Conservation (phyloP, 2,797 vertebrate genomes). For the Triplophysa bombifrons region DNA sequence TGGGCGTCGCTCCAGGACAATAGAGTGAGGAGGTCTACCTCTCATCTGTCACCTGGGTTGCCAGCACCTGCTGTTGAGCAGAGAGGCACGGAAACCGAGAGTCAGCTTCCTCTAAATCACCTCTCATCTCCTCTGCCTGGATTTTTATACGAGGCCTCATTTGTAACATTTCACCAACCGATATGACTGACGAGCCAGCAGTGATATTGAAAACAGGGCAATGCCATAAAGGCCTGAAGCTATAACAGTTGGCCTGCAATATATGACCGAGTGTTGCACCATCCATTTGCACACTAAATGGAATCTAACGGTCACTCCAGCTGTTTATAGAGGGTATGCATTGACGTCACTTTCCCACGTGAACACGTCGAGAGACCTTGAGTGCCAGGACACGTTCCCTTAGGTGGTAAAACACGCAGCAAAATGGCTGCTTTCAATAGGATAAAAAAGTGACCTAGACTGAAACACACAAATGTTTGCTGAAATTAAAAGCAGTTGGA, state of each 20-base stretch:
- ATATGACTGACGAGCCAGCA: constrained; percentile 31
- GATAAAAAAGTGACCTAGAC: no score
- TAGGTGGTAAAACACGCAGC: no score
- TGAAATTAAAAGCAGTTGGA: no score
- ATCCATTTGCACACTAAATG: constrained; percentile 44
- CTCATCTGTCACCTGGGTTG: constrained; percentile 51
- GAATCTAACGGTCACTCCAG: constrained; percentile 38
- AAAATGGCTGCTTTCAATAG: no score
- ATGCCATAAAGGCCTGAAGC: constrained; percentile 37
- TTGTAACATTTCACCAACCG: constrained; percentile 42
- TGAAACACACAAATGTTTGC: no score
- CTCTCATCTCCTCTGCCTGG: constrained; percentile 32
- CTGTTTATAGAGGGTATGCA: neutral
- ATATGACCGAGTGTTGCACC: constrained; percentile 27
- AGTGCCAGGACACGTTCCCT: no score
- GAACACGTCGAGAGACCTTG: no score
- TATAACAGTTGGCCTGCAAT: constrained; percentile 37
- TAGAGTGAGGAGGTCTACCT: constrained; percentile 23
- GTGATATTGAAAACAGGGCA: constrained; percentile 41
- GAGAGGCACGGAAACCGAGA: constrained; percentile 23
- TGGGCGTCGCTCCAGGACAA: constrained; percentile 29
- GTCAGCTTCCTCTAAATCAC: constrained; percentile 40
- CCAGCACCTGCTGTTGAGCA: constrained; percentile 42
- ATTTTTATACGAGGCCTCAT: constrained; percentile 47
- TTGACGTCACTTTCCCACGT: no score